Evolutionary conservation across 2,797 vertebrate species (phyloP).

Genomic region (Acanthornis magna): DNA sequence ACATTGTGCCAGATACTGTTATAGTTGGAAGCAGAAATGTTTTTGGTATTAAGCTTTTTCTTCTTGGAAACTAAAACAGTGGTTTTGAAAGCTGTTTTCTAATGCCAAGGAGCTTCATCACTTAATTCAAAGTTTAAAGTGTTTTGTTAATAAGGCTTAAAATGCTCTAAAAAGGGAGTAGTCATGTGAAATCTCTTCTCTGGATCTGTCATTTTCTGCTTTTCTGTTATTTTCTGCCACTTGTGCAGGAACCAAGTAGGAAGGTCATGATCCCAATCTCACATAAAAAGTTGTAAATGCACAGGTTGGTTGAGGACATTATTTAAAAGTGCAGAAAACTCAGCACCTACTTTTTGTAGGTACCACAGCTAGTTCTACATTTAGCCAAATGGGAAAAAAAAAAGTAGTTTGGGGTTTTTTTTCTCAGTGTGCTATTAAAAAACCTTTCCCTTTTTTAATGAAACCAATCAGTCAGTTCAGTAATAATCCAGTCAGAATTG

Average conservation of each 20-base stretch:
- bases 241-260: not conserved
- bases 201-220: not conserved
- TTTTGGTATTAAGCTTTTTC: conserved; percentile 33
- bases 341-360: not conserved
- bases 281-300: not conserved
- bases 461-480: not conserved
- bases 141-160: conserved; percentile 29
- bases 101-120: not conserved
- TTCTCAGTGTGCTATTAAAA: not conserved
- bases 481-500: not conserved
- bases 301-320: not conserved
- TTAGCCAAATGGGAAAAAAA: not conserved
- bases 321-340: not conserved
- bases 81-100: conserved; percentile 10
- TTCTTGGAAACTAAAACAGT: conserved; percentile 26
- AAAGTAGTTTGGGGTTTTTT: not conserved
- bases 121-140: conserved; percentile 9
- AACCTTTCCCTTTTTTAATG: not conserved
- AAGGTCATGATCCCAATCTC: not conserved
- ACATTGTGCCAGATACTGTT: conserved; percentile 14
- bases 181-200: not conserved
- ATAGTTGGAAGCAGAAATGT: conserved; percentile 18
- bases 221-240: not conserved
- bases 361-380: not conserved
- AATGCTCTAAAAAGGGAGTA: not conserved